A percentile compares a stretch with the other conserved stretches of the same genome.
Conservation (phyloP, 2,888 invertebrate genomes). For the Xanthia icteritia region DNA sequence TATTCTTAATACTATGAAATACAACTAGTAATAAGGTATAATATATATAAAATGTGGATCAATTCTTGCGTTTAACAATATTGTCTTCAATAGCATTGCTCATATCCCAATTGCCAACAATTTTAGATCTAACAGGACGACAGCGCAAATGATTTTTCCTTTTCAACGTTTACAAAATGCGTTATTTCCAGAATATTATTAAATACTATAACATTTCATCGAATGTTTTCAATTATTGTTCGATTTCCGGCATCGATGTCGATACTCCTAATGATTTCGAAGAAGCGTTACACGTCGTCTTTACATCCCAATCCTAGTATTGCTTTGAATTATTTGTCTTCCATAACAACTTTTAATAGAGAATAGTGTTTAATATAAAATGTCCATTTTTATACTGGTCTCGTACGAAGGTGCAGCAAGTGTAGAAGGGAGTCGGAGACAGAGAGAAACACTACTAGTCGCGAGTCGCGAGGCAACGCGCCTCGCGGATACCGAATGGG, state of each 20-base stretch:
- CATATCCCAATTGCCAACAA: slow-evolving; percentile 77
- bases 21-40: slow-evolving; percentile 79
- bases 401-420: slow-evolving; percentile 78
- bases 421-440: slow-evolving; percentile 76
- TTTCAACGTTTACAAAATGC: slow-evolving; percentile 54
- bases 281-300: slow-evolving; percentile 55
- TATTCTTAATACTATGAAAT: slow-evolving; percentile 79
- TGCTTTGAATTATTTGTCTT: slow-evolving; percentile 75
- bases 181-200: slow-evolving; percentile 34
- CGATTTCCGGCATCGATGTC: slow-evolving; percentile 31
- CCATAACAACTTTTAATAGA: slow-evolving; percentile 65
- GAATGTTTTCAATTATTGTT: slow-evolving; percentile 26
- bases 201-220: slow-evolving; percentile 26
- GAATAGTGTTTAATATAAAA: slow-evolving; percentile 55
- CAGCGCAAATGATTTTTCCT: slow-evolving; percentile 50
- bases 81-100: slow-evolving; percentile 89
- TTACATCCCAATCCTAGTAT: slow-evolving; percentile 72
- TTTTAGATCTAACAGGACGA: slow-evolving; percentile 70
- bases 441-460: slow-evolving; percentile 77
- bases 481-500: slow-evolving; percentile 75
- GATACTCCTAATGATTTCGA: slow-evolving; percentile 34
- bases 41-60: slow-evolving; percentile 86
- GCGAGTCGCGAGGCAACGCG: slow-evolving; percentile 68
- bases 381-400: slow-evolving; percentile 54
- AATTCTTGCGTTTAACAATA: slow-evolving; percentile 88